A percentile compares a stretch with the other conserved stretches of the same genome.
Evolutionary conservation across 2,113 vertebrate species (phyloP).

Genomic region (Carassius auratus): DNA sequence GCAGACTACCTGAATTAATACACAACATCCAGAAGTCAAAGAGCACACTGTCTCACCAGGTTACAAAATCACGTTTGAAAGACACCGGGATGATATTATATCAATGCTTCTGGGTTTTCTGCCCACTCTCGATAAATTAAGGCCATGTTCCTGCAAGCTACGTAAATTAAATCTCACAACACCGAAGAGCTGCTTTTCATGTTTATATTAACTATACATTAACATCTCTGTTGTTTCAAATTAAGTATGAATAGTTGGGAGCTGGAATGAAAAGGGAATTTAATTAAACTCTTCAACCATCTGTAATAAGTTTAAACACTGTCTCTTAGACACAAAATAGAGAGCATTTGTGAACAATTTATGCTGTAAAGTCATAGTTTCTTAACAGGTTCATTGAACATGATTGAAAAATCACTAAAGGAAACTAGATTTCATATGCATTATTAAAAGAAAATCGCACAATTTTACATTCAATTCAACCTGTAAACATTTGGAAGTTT

Average conservation of each 20-base stretch:
- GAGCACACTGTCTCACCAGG: neutral
- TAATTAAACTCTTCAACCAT: neutral
- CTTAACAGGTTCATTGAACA: neutral
- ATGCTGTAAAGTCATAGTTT: neutral
- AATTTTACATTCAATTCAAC: no score
- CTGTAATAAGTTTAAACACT: neutral
- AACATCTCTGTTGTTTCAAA: neutral
- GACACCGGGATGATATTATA: neutral
- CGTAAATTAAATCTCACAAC: neutral
- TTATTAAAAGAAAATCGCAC: neutral
- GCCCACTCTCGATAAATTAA: neutral
- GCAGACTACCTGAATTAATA: neutral
- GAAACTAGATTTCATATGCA: slow-evolving; percentile 4
- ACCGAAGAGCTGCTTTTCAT: neutral
- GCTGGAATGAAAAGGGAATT: neutral
- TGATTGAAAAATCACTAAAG: neutral
- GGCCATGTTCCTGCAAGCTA: neutral
- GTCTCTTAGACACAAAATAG: neutral
- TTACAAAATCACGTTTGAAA: neutral
- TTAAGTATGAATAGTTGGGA: no score
- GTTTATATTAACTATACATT: neutral
- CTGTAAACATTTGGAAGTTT: neutral
- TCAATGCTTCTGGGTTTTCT: neutral
- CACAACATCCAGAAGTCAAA: neutral
- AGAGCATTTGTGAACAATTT: neutral